Evolutionary conservation across 2,113 vertebrate genomes (phyloP).

Genomic region (Puffinus mauretanicus): DNA sequence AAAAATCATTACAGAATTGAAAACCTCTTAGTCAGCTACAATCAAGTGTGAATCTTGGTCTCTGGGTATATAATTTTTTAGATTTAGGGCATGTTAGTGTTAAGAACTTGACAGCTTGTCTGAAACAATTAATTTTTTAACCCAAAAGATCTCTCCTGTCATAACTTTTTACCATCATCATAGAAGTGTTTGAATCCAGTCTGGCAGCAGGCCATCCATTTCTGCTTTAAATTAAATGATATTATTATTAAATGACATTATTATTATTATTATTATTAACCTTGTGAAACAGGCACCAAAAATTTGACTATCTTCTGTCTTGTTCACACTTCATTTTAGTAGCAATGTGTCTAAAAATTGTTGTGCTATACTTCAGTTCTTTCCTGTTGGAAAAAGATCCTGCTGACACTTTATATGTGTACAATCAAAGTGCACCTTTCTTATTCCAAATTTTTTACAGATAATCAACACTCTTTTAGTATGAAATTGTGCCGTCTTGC

Average conservation of each 20-base stretch:
- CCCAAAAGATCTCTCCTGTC: conserved; percentile 32
- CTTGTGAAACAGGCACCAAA: background rate
- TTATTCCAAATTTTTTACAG: background rate
- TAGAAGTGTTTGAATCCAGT: background rate
- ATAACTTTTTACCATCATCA: conserved; percentile 24
- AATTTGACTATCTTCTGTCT: background rate
- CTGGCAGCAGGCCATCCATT: conserved; percentile 16
- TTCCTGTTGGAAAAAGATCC: background rate
- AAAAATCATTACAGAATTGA: conserved; percentile 53
- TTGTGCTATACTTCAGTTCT: background rate
- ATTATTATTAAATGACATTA: background rate
- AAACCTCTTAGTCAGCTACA: conserved; percentile 47
- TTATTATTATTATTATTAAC: background rate
- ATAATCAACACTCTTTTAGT: background rate
- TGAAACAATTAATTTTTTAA: conserved; percentile 56
- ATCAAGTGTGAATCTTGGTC: conserved; percentile 44
- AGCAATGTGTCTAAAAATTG: background rate
- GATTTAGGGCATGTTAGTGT: conserved; percentile 53
- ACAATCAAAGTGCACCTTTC: background rate
- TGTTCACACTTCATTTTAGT: background rate
- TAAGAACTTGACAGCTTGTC: conserved; percentile 69
- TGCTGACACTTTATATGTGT: background rate
- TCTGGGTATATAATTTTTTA: conserved; percentile 30
- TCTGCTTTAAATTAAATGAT: background rate
- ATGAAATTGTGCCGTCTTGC: background rate